A percentile compares a stretch with the other conserved stretches of the same genome.
phyloP scores from a whole-genome alignment of 37 sponge, comb jelly and placozoan genomes.

The Lycopodina hypogea region DNA sequence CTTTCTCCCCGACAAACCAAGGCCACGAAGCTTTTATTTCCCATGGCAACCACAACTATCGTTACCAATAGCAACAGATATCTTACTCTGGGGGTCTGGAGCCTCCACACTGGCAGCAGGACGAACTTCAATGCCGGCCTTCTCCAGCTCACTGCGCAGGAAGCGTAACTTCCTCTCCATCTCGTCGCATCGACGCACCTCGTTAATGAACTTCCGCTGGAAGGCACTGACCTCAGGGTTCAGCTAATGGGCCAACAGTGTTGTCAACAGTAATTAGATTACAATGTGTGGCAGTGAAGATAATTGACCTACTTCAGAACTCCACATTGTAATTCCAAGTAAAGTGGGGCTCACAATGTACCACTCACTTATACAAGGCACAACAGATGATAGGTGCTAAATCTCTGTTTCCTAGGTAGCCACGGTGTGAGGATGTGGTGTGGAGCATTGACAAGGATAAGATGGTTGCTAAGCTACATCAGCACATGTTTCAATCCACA shows the following conservation, averaged over 20 bases:
- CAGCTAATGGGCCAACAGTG: constrained; percentile 46
- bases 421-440: too few relatives aligned
- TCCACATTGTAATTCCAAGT: neutral
- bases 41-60: too few relatives aligned
- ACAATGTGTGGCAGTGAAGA: neutral
- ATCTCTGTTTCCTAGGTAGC: too few relatives aligned
- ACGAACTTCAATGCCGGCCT: constrained; percentile 58
- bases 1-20: too few relatives aligned
- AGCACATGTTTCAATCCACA: too few relatives aligned
- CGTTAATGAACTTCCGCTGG: constrained; percentile 96
- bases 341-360: neutral
- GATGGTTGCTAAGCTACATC: too few relatives aligned
- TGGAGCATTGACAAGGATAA: too few relatives aligned
- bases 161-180: constrained; percentile 97
- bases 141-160: constrained; percentile 85
- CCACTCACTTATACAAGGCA: too few relatives aligned
- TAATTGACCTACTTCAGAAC: neutral
- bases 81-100: constrained; percentile 75
- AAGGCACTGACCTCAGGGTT: constrained; percentile 98
- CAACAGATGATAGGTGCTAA: too few relatives aligned
- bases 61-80: neutral
- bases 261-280: neutral
- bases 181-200: constrained; percentile 95
- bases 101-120: constrained; percentile 80
- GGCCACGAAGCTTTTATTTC: too few relatives aligned